Evolutionary conservation across 23 tunicate genomes (phyloP).

Genomic region (Ciona savignyi): DNA sequence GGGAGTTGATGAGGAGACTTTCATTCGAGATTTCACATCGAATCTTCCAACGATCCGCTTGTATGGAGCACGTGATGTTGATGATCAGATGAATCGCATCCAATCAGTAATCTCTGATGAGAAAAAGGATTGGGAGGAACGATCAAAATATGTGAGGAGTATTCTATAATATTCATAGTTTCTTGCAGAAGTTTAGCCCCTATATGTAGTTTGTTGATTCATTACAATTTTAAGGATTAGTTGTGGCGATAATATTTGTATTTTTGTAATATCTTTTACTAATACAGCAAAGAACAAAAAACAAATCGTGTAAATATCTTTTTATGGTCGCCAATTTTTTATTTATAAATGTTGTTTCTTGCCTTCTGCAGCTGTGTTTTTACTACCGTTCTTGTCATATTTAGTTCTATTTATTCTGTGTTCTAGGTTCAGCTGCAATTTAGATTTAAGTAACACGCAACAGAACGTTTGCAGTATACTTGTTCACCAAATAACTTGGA

Average conservation of each 20-base stretch:
- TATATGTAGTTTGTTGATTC: too few relatives aligned
- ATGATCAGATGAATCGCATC: slow-evolving; percentile 49
- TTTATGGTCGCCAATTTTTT: too few relatives aligned
- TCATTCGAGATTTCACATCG: slow-evolving; percentile 31
- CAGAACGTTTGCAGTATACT: too few relatives aligned
- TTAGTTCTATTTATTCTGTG: too few relatives aligned
- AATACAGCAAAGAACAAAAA: background rate
- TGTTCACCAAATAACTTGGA: too few relatives aligned
- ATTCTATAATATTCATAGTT: background rate
- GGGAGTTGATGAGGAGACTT: slow-evolving; percentile 79
- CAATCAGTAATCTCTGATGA: slow-evolving; percentile 52
- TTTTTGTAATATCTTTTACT: background rate
- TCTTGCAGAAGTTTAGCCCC: background rate
- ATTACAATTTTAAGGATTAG: too few relatives aligned
- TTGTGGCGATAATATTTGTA: too few relatives aligned
- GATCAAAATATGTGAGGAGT: slow-evolving; percentile 68
- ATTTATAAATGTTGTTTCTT: too few relatives aligned
- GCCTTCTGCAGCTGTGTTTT: too few relatives aligned
- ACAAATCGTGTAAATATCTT: background rate
- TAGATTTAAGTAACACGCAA: too few relatives aligned
- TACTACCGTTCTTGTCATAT: too few relatives aligned
- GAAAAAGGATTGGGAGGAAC: slow-evolving; percentile 83
- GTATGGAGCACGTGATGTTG: slow-evolving; percentile 45
- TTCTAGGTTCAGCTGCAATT: too few relatives aligned
- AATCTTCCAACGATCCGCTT: slow-evolving; percentile 66